phyloP scores from a whole-genome alignment of 2,888 invertebrate species.

The Gerris lacustris region DNA sequence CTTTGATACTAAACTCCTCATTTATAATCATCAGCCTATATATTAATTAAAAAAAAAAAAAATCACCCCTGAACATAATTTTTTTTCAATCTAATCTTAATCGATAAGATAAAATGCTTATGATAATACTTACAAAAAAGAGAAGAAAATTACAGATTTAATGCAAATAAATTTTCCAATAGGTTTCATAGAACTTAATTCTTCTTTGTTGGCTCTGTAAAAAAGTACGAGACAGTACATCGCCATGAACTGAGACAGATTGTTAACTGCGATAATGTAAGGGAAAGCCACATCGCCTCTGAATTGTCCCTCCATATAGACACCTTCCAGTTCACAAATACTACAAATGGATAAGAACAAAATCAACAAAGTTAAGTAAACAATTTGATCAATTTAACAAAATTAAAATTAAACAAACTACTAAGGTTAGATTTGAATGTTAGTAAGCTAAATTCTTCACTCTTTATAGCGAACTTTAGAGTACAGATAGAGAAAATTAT shows the following conservation, averaged over 20 bases:
- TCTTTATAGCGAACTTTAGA: too few relatives aligned
- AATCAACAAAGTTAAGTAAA: neutral
- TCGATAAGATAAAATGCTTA: too few relatives aligned
- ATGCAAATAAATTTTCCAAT: conserved; percentile 92
- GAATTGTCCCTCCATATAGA: conserved; percentile 87
- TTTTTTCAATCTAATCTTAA: too few relatives aligned
- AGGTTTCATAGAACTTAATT: conserved; percentile 83
- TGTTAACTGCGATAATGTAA: conserved; percentile 75
- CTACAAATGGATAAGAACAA: conserved; percentile 40
- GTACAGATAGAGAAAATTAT: too few relatives aligned
- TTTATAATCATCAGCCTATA: too few relatives aligned
- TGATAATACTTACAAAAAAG: conserved; percentile 75
- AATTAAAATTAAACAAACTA: too few relatives aligned
- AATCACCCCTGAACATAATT: too few relatives aligned
- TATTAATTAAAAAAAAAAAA: too few relatives aligned
- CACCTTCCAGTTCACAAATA: conserved; percentile 69
- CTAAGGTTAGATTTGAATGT: too few relatives aligned
- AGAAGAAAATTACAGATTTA: conserved; percentile 94
- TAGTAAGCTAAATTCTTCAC: too few relatives aligned
- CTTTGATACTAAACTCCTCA: too few relatives aligned
- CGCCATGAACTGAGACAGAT: conserved; percentile 86
- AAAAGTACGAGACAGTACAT: conserved; percentile 94
- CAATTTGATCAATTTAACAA: neutral
- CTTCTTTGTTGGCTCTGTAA: conserved; percentile 75
- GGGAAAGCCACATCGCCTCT: conserved; percentile 74